A percentile compares a stretch with the other conserved stretches of the same genome.
Conservation (phyloP, 2,888 invertebrate genomes). For the Spodoptera exigua region DNA sequence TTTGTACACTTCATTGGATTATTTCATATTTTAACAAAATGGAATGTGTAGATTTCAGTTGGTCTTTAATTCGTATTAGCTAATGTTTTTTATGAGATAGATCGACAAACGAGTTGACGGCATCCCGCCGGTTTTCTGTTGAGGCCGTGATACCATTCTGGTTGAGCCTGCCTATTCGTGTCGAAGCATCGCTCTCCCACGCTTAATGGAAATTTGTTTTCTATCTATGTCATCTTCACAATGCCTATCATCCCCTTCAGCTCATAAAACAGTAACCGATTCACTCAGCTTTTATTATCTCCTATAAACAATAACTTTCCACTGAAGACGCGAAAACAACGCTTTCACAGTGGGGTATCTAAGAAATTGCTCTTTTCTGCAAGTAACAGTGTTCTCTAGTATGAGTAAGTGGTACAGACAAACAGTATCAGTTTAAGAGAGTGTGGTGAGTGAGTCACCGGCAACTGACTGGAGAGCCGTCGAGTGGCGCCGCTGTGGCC, state of each 20-base stretch:
- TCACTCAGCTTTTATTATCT: not conserved
- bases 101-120: no score
- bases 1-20: not conserved
- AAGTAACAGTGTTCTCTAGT: constrained; percentile 10
- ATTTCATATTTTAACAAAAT: not conserved
- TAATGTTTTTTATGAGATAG: no score
- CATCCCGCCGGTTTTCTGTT: no score
- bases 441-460: constrained; percentile 48
- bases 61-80: no score
- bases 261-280: no score
- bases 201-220: no score
- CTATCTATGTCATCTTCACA: no score
- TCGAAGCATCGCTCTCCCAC: no score
- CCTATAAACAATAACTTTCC: not conserved
- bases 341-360: constrained; percentile 8
- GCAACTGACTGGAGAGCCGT: constrained; percentile 32
- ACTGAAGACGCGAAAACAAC: constrained; percentile 4
- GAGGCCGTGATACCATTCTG: no score
- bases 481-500: constrained; percentile 40
- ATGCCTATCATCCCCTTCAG: no score
- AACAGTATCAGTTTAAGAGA: constrained; percentile 37
- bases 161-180: no score
- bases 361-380: constrained; percentile 10
- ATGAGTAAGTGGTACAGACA: constrained; percentile 49
- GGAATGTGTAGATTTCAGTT: no score